phyloP scores from a whole-genome alignment of 1,140 invertebrate species.

The Heterodera carotae region DNA sequence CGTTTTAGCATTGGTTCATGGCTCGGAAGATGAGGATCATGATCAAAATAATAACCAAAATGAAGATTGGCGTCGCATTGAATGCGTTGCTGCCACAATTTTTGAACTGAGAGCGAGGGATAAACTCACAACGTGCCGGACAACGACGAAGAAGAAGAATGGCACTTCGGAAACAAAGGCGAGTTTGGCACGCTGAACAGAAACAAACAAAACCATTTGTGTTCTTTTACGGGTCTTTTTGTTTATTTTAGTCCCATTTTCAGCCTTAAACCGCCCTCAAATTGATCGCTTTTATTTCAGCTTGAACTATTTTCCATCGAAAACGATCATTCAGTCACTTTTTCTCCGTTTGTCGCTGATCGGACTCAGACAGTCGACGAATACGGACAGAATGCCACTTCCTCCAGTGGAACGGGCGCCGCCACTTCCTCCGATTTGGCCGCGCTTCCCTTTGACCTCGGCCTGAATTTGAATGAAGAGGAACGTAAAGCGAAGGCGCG shows the following conservation, averaged over 20 bases:
- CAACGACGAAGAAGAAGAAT: constrained; percentile 45
- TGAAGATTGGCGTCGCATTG: constrained; percentile 29
- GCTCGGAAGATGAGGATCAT: background rate
- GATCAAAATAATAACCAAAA: too few species aligned
- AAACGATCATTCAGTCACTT: constrained; percentile 15
- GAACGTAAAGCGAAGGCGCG: constrained; percentile 40
- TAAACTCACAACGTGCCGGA: constrained; percentile 32
- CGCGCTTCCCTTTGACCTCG: constrained; percentile 44
- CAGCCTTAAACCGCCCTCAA: too few species aligned
- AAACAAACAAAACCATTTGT: constrained; percentile 8
- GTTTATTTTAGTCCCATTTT: background rate
- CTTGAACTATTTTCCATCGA: constrained; percentile 37
- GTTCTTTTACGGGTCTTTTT: background rate
- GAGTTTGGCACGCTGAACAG: constrained; percentile 23
- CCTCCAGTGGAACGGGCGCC: background rate
- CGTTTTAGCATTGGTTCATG: constrained; percentile 8
- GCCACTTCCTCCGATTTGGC: background rate
- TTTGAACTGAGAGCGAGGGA: constrained; percentile 19
- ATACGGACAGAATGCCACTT: background rate
- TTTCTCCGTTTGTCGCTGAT: background rate
- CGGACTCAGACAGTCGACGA: constrained; percentile 20
- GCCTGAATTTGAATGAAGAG: constrained; percentile 41
- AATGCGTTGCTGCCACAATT: constrained; percentile 32
- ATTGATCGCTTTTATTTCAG: too few species aligned
- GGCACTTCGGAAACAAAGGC: constrained; percentile 33